Conservation (phyloP, 2,797 vertebrate genomes). For the Acanthurus lineatus region DNA sequence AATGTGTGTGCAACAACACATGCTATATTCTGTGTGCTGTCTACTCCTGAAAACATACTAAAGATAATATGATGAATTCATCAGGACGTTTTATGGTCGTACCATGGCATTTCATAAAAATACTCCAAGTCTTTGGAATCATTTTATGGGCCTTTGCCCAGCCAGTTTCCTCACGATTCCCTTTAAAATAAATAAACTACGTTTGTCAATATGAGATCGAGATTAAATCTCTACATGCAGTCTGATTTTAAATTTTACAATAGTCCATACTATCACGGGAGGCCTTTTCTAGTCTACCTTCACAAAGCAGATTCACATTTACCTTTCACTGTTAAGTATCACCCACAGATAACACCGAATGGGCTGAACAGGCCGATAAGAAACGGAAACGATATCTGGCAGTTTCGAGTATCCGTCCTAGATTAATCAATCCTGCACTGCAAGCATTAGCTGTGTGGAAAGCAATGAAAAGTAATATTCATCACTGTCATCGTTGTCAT, state of each 20-base stretch:
- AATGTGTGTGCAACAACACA: neutral
- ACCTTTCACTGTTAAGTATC: neutral
- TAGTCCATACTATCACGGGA: too few species aligned
- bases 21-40: neutral
- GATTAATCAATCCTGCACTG: neutral
- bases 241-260: neutral
- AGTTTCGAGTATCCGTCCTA: neutral
- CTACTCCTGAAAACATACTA: neutral
- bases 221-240: slow-evolving; percentile 1
- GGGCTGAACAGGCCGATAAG: neutral
- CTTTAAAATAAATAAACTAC: too few species aligned
- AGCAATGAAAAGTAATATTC: slow-evolving; percentile 23
- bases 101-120: neutral
- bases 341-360: neutral
- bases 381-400: slow-evolving; percentile 2
- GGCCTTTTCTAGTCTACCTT: neutral
- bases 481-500: neutral
- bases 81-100: neutral
- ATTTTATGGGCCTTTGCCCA: neutral
- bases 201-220: neutral
- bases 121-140: neutral
- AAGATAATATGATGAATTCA: neutral
- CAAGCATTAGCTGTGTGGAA: neutral
- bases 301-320: neutral
- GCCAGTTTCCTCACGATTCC: too few species aligned